Evolutionary conservation across 2,797 vertebrate genomes (phyloP).

Genomic region (Protonibea diacanthus): DNA sequence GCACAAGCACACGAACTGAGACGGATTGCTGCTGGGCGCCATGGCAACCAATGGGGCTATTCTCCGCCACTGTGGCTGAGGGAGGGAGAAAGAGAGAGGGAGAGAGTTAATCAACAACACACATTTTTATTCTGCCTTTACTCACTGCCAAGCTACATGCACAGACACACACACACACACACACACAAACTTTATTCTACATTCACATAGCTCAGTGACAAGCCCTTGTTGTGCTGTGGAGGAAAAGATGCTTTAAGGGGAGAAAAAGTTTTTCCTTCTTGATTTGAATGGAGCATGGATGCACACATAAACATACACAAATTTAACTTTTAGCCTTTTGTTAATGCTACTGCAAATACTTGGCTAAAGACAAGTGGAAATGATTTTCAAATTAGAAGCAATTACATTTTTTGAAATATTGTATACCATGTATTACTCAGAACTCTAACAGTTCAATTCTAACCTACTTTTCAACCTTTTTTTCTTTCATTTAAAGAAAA

Average conservation of each 20-base stretch:
- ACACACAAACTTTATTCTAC: slow-evolving; percentile 9
- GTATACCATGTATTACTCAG: background rate
- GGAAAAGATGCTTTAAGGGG: slow-evolving; percentile 11
- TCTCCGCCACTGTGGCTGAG: slow-evolving; percentile 55
- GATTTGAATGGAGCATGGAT: background rate
- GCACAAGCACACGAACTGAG: slow-evolving; percentile 58
- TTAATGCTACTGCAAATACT: background rate
- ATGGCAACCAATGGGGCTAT: slow-evolving; percentile 76
- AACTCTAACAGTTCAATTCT: background rate
- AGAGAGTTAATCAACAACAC: slow-evolving; percentile 67
- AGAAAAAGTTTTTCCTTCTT: background rate
- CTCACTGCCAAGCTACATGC: slow-evolving; percentile 22
- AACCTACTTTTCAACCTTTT: too few relatives aligned
- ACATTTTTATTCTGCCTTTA: slow-evolving; percentile 50
- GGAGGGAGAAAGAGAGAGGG: slow-evolving; percentile 26
- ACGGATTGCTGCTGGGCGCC: slow-evolving; percentile 71
- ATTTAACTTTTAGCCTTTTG: background rate
- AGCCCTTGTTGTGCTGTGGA: slow-evolving; percentile 9
- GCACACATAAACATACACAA: slow-evolving; percentile 8
- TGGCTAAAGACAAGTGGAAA: background rate
- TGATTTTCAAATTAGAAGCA: background rate
- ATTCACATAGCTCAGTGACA: slow-evolving; percentile 4
- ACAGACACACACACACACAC: slow-evolving; percentile 1
- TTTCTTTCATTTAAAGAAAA: background rate
- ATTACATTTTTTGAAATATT: background rate